A percentile compares a stretch with the other conserved stretches of the same genome.
Conservation (phyloP, 1,140 invertebrate species). For the Danaus plexippus region DNA sequence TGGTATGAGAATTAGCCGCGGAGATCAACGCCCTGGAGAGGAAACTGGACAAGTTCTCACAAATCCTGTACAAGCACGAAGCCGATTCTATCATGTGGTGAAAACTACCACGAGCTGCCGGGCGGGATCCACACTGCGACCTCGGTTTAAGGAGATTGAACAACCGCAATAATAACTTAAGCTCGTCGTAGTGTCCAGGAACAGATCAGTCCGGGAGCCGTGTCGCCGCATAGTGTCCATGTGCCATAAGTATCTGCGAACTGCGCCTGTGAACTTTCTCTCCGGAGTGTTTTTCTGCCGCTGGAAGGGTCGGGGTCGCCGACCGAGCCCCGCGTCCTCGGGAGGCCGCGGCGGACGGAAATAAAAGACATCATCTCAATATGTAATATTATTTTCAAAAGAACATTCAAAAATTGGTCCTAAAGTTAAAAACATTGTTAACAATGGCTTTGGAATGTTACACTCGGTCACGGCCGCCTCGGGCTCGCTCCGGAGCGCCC, state of each 20-base stretch:
- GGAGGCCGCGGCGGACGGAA: neutral
- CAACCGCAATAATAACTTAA: too few species aligned
- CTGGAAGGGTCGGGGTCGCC: too few species aligned
- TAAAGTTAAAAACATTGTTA: conserved; percentile 69
- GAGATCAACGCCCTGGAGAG: conserved; percentile 71
- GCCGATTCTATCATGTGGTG: conserved; percentile 71
- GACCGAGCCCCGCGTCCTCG: too few species aligned
- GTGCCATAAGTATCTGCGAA: too few species aligned
- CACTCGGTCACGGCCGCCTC: conserved; percentile 53
- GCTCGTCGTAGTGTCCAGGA: too few species aligned
- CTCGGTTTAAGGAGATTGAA: too few species aligned
- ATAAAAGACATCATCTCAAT: conserved; percentile 53
- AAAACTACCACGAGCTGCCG: neutral
- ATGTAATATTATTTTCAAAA: conserved; percentile 71
- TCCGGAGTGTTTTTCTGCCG: too few species aligned
- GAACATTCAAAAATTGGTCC: conserved; percentile 70
- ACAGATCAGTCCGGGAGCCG: too few species aligned
- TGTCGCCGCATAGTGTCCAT: too few species aligned
- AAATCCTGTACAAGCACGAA: conserved; percentile 64
- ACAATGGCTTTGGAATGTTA: conserved; percentile 70
- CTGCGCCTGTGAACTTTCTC: too few species aligned
- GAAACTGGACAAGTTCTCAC: conserved; percentile 66
- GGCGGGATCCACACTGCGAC: too few species aligned
- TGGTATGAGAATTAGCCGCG: conserved; percentile 71
- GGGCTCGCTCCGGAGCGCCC: conserved; percentile 51